Percentiles rank a stretch among this genome's conserved stretches.
phyloP scores from a whole-genome alignment of 1,140 invertebrate species.

The Drosophila tropicalis region DNA sequence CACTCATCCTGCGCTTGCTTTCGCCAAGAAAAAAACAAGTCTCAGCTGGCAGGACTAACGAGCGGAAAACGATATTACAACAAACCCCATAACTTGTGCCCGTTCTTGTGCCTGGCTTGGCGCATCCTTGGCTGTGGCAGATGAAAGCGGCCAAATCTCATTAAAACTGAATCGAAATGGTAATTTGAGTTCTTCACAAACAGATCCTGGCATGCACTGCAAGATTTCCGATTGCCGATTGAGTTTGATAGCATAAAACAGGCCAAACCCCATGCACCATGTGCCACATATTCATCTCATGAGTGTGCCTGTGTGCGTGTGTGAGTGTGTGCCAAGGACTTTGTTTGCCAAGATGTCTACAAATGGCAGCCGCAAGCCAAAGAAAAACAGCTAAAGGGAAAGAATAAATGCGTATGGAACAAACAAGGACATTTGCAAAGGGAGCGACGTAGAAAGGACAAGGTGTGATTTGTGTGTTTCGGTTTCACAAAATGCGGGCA shows the following conservation, averaged over 20 bases:
- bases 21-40: conserved; percentile 19
- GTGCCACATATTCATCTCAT: background rate
- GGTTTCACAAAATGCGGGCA: conserved; percentile 45
- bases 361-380: conserved; percentile 34
- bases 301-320: conserved; percentile 11
- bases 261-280: conserved; percentile 2
- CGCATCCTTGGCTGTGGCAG: conserved; percentile 32
- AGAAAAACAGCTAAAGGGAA: conserved; percentile 3
- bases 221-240: conserved; percentile 59
- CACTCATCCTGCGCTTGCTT: background rate
- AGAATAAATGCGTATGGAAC: conserved; percentile 6
- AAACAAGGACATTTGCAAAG: conserved; percentile 1
- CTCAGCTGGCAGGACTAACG: conserved; percentile 57
- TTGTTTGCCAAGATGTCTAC: conserved; percentile 71
- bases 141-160: conserved; percentile 68
- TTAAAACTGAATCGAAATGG: conserved; percentile 81
- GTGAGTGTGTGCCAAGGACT: conserved; percentile 44
- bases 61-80: conserved; percentile 73
- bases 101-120: conserved; percentile 38
- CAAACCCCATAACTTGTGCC: conserved; percentile 67
- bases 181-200: conserved; percentile 79
- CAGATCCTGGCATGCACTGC: conserved; percentile 55
- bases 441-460: conserved; percentile 14
- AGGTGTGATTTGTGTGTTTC: conserved; percentile 55
- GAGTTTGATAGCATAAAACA: conserved; percentile 60